These are phyloP conservation scores for Ceyx cyanopectus DNA, from an alignment of 2,113 vertebrate genomes.

Conservation along the genomic window DNA sequence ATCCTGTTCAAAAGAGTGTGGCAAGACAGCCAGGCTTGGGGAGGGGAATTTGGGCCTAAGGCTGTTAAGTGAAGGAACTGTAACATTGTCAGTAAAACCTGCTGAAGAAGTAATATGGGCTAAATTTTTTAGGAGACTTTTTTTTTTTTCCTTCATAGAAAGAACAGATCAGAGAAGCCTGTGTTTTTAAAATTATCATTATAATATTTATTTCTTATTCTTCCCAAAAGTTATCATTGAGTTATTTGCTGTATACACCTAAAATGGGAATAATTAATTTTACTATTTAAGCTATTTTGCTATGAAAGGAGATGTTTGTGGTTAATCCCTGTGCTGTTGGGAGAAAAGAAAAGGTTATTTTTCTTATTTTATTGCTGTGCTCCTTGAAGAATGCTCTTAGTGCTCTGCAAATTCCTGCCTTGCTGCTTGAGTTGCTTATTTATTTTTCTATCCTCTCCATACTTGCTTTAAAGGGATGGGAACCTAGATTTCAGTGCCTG, in stretches of 20 bases:
- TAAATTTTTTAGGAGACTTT: background rate
- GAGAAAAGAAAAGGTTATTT: background rate
- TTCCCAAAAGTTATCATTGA: background rate
- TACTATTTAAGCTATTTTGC: background rate
- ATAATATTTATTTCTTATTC: background rate
- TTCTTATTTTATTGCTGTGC: background rate
- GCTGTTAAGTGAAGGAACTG: background rate
- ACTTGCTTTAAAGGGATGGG: background rate
- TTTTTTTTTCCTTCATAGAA: background rate
- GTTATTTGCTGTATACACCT: background rate
- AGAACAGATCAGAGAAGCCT: background rate
- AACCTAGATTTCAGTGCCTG: background rate
- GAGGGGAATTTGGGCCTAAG: background rate
- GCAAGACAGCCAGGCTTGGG: background rate
- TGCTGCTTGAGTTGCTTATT: background rate
- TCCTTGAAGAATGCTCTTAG: background rate
- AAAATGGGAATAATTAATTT: background rate
- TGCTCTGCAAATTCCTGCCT: background rate
- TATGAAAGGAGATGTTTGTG: background rate
- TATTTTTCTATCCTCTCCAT: background rate
- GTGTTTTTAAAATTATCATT: background rate
- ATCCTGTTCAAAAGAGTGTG: background rate
- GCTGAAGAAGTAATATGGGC: background rate
- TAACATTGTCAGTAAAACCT: background rate
- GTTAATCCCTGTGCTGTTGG: background rate